Conservation (phyloP, 2,113 vertebrate species). For the Lepidothrix coronata region DNA sequence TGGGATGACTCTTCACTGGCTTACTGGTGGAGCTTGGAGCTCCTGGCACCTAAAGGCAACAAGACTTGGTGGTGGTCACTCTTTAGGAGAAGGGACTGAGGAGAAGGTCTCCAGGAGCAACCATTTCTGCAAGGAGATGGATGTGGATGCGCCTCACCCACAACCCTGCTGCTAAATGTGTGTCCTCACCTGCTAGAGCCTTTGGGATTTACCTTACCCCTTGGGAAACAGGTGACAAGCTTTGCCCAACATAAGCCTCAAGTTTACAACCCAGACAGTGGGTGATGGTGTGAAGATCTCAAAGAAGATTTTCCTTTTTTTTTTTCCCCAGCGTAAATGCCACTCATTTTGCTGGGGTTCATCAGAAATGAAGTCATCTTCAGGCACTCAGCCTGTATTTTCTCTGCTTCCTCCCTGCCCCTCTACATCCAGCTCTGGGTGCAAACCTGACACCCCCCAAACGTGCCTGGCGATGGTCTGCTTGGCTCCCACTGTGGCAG, state of each 20-base stretch:
- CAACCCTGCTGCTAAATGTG: not conserved
- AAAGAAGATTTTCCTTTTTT: not conserved
- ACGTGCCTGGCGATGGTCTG: too few species aligned
- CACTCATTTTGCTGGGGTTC: not conserved
- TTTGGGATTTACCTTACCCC: not conserved
- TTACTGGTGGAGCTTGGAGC: not conserved
- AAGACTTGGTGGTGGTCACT: not conserved
- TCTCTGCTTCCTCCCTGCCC: not conserved
- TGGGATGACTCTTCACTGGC: not conserved
- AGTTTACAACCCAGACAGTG: not conserved
- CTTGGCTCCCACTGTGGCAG: not conserved
- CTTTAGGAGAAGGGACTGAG: not conserved
- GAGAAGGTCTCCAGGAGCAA: not conserved
- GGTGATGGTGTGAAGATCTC: not conserved
- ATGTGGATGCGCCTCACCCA: not conserved
- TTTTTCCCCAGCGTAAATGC: not conserved
- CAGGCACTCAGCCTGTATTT: not conserved
- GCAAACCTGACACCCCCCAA: not conserved
- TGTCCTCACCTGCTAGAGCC: not conserved
- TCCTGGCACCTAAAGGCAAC: not conserved
- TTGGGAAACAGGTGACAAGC: not conserved
- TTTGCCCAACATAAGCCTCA: not conserved
- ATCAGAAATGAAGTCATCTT: not conserved
- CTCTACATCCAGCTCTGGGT: too few species aligned
- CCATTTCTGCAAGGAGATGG: not conserved